These are phyloP conservation scores for Bombus superbus DNA, from an alignment of 1,140 invertebrate species.

Conservation along the genomic window DNA sequence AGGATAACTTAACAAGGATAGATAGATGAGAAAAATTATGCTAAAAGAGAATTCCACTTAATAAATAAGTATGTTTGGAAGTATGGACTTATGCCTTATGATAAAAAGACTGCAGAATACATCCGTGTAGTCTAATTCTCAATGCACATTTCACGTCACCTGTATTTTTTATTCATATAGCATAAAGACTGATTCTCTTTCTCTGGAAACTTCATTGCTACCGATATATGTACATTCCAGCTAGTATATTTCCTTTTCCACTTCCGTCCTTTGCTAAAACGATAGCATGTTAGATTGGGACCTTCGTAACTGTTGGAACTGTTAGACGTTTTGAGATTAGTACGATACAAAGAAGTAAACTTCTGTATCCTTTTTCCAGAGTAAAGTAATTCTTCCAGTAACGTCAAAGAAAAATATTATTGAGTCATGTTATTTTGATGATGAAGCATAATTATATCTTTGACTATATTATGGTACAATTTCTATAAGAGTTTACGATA, in stretches of 20 bases:
- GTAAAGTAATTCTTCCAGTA: conserved; percentile 46
- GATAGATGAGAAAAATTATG: neutral
- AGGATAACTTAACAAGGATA: neutral
- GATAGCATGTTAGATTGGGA: conserved; percentile 62
- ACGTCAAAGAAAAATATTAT: conserved; percentile 47
- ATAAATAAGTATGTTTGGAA: conserved; percentile 17
- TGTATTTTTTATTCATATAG: conserved; percentile 31
- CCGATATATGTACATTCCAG: conserved; percentile 61
- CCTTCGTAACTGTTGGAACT: conserved; percentile 51
- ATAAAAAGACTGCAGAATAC: conserved; percentile 27
- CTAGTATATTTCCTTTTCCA: conserved; percentile 60
- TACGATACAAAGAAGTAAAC: conserved; percentile 36
- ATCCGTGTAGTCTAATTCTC: conserved; percentile 11
- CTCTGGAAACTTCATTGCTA: conserved; percentile 55
- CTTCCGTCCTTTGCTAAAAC: conserved; percentile 68
- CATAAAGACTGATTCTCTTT: conserved; percentile 51
- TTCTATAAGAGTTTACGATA: conserved; percentile 49
- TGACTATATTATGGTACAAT: conserved; percentile 52
- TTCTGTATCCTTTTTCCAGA: conserved; percentile 39
- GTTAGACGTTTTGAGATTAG: conserved; percentile 46
- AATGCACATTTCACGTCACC: conserved; percentile 1
- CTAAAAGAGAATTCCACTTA: conserved; percentile 1
- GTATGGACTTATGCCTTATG: conserved; percentile 1
- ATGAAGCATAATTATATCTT: conserved; percentile 51
- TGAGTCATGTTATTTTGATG: conserved; percentile 52